These are phyloP conservation scores for Pleuronectes platessa DNA, from an alignment of 2,113 vertebrate species.

Conservation along the genomic window DNA sequence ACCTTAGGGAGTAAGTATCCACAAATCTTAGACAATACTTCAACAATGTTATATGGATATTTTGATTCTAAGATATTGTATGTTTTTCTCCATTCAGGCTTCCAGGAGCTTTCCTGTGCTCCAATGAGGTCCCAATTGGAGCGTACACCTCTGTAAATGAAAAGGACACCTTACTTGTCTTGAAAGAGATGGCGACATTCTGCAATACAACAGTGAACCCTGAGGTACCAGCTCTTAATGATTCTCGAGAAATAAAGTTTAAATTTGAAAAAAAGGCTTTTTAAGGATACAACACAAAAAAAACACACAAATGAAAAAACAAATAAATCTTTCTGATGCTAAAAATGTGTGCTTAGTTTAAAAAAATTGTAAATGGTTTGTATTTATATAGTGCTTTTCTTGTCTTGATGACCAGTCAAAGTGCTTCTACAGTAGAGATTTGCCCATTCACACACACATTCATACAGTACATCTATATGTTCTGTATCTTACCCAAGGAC, in stretches of 20 bases:
- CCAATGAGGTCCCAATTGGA: slow-evolving; percentile 30
- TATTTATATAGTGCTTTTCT: no score
- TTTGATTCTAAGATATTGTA: background rate
- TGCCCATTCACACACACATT: no score
- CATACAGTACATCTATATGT: no score
- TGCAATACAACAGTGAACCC: slow-evolving; percentile 42
- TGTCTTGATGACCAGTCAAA: no score
- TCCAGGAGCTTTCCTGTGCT: slow-evolving; percentile 52
- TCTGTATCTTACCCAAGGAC: no score
- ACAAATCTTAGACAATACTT: background rate
- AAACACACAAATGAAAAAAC: background rate
- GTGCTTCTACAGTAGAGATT: no score
- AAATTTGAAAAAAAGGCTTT: background rate
- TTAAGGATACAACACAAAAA: background rate
- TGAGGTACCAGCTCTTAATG: slow-evolving; percentile 39
- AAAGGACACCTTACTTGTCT: slow-evolving; percentile 9
- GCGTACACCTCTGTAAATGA: slow-evolving; percentile 35
- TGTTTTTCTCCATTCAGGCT: slow-evolving; percentile 34
- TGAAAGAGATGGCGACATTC: slow-evolving; percentile 18
- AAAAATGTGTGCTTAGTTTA: no score
- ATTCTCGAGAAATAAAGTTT: background rate
- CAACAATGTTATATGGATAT: background rate
- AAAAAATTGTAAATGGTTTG: no score
- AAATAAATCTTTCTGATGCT: background rate
- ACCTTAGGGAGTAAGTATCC: slow-evolving; percentile 51